A percentile compares a stretch with the other conserved stretches of the same genome.
phyloP scores from a whole-genome alignment of 2,888 invertebrate species.

The Conomelus anceps region DNA sequence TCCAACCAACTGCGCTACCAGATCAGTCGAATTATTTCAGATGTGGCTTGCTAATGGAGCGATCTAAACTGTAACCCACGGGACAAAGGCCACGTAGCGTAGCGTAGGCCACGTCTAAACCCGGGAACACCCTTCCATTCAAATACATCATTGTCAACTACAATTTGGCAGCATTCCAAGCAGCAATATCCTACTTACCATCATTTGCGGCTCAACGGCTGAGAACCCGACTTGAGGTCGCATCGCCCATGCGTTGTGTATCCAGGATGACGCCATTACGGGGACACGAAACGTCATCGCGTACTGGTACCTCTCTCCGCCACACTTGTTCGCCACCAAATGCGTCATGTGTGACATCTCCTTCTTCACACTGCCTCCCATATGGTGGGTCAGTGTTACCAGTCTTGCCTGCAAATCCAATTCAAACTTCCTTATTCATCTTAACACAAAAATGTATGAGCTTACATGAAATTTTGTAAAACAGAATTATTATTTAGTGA shows the following conservation, averaged over 20 bases:
- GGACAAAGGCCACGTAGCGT: no score
- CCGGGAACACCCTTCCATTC: not conserved
- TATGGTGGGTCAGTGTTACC: slow-evolving; percentile 85
- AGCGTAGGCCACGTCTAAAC: no score
- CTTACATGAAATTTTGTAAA: no score
- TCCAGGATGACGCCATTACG: slow-evolving; percentile 83
- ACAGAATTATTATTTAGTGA: no score
- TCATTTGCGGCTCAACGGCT: slow-evolving; percentile 62
- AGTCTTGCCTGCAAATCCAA: slow-evolving; percentile 77
- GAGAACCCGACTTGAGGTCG: slow-evolving; percentile 61
- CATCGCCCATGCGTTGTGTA: slow-evolving; percentile 77
- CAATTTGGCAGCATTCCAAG: not conserved
- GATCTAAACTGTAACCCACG: no score
- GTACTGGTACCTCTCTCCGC: slow-evolving; percentile 90
- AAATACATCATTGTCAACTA: no score
- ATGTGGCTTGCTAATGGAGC: no score
- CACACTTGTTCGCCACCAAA: slow-evolving; percentile 81
- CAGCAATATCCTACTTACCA: slow-evolving; percentile 47
- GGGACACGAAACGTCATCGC: slow-evolving; percentile 85
- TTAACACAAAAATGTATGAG: no score
- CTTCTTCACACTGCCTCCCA: slow-evolving; percentile 93
- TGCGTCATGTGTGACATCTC: slow-evolving; percentile 87
- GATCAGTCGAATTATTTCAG: no score
- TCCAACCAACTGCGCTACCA: no score
- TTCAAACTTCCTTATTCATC: no score